Evolutionary conservation across 1,140 invertebrate genomes (phyloP).

Genomic region (Dendroctonus ponderosae): DNA sequence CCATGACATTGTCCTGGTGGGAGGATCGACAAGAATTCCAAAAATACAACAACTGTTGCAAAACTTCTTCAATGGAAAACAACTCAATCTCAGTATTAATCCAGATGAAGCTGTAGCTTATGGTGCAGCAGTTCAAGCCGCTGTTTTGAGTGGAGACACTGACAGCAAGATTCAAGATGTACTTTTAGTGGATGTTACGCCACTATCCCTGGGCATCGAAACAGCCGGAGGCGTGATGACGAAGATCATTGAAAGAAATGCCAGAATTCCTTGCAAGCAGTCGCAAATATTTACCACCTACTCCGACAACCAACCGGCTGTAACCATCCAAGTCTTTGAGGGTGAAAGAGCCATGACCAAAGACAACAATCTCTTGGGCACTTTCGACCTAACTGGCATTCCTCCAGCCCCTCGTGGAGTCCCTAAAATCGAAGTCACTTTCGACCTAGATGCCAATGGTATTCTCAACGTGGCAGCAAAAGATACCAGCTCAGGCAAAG

Average conservation of each 20-base stretch:
- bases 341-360: conserved; percentile 77
- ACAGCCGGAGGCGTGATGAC: conserved; percentile 66
- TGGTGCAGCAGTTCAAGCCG: conserved; percentile 55
- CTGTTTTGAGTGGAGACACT: conserved; percentile 52
- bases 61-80: conserved; percentile 55
- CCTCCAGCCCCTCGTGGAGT: conserved; percentile 58
- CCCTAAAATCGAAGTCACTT: conserved; percentile 52
- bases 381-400: conserved; percentile 69
- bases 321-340: conserved; percentile 72
- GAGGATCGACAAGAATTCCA: conserved; percentile 66
- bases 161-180: conserved; percentile 54
- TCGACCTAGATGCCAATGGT: conserved; percentile 69
- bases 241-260: conserved; percentile 64
- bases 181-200: conserved; percentile 57
- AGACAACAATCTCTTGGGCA: conserved; percentile 75
- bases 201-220: conserved; percentile 61
- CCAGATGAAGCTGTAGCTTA: conserved; percentile 57
- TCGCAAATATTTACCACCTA: conserved; percentile 65
- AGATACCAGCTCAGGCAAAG: conserved; percentile 55
- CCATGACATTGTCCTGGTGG: conserved; percentile 70
- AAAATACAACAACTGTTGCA: conserved; percentile 56
- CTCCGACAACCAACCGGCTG: conserved; percentile 68
- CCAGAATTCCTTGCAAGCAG: conserved; percentile 63
- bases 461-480: conserved; percentile 65
- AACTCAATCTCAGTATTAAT: conserved; percentile 56